Evolutionary conservation across 2,888 invertebrate genomes (phyloP).

Genomic region (Drosophila gaucha): DNA sequence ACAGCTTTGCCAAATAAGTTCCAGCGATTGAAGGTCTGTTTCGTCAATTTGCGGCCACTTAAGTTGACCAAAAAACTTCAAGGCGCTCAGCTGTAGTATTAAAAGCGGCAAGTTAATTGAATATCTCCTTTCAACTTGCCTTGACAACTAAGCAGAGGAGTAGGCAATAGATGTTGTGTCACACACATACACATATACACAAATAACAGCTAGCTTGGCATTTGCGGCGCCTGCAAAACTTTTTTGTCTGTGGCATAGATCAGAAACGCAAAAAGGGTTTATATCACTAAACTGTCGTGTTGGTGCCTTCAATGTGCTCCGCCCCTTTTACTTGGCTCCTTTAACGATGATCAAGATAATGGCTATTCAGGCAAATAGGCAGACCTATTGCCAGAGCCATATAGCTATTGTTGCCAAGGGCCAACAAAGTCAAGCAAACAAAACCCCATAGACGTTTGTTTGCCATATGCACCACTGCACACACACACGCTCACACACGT

Average conservation of each 20-base stretch:
- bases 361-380: constrained; percentile 75
- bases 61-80: constrained; percentile 47
- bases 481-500: constrained; percentile 1
- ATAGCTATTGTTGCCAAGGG: constrained; percentile 73
- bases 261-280: constrained; percentile 59
- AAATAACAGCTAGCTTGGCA: constrained; percentile 7
- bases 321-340: constrained; percentile 2
- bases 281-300: constrained; percentile 32
- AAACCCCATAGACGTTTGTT: constrained; percentile 58
- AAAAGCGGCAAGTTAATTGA: constrained; percentile 57
- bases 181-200: neutral
- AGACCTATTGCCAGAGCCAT: constrained; percentile 43
- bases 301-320: neutral
- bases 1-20: constrained; percentile 34
- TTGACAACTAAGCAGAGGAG: constrained; percentile 58
- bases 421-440: constrained; percentile 77
- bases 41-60: constrained; percentile 58
- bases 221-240: constrained; percentile 54
- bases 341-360: constrained; percentile 66
- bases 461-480: constrained; percentile 40
- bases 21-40: constrained; percentile 25
- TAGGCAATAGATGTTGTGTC: neutral
- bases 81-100: constrained; percentile 49
- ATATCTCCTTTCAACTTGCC: constrained; percentile 46
- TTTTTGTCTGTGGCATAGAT: constrained; percentile 56